Conservation (phyloP, 2,888 invertebrate genomes). For the Ecliptopera silaceata region DNA sequence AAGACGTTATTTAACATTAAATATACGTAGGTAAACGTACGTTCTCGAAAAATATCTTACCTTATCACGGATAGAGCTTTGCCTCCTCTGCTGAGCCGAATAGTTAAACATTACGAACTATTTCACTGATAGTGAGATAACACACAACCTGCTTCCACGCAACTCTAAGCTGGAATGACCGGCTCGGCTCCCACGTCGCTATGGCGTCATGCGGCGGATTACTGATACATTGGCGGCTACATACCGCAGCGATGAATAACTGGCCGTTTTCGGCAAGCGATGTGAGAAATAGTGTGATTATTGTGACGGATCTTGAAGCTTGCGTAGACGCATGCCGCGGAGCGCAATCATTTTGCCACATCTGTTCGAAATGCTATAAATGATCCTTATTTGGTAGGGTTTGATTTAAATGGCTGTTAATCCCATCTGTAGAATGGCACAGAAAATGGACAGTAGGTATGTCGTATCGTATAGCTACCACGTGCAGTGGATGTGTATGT, state of each 20-base stretch:
- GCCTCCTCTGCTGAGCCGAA: not conserved
- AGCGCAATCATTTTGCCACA: not conserved
- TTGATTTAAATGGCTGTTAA: not conserved
- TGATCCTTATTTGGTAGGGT: not conserved
- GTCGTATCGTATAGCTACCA: no score
- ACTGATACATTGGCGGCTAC: slow-evolving; percentile 43
- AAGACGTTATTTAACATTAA: not conserved
- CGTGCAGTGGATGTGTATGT: no score
- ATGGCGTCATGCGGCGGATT: slow-evolving; percentile 38
- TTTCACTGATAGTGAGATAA: slow-evolving; percentile 41
- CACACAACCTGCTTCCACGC: slow-evolving; percentile 48
- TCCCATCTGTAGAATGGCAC: not conserved
- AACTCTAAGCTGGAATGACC: slow-evolving; percentile 31
- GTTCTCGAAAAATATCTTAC: slow-evolving; percentile 4
- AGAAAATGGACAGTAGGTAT: no score
- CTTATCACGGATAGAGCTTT: slow-evolving; percentile 3
- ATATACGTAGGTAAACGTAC: not conserved
- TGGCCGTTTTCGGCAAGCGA: slow-evolving; percentile 45
- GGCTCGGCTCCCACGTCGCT: slow-evolving; percentile 41
- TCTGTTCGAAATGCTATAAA: slow-evolving; percentile 4
- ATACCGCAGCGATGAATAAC: slow-evolving; percentile 42
- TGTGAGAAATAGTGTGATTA: slow-evolving; percentile 43
- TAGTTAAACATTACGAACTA: slow-evolving; percentile 13
- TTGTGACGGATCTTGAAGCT: slow-evolving; percentile 8
- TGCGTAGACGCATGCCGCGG: slow-evolving; percentile 44